phyloP scores from a whole-genome alignment of 2,113 vertebrate species.

The Melanotaenia duboulayi region DNA sequence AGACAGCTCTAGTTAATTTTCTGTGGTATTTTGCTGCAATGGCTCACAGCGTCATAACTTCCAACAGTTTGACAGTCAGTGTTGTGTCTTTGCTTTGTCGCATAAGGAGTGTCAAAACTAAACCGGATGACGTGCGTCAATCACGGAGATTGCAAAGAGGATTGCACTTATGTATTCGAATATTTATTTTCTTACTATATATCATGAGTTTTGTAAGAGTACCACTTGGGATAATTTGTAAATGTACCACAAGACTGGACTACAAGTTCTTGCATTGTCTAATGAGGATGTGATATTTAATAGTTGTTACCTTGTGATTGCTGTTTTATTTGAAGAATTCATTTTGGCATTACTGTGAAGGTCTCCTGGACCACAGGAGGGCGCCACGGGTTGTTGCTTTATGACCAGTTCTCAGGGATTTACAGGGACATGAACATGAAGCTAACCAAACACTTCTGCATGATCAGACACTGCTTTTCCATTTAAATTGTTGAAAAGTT shows the following conservation, averaged over 20 bases:
- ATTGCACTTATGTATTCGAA: constrained; percentile 64
- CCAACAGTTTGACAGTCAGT: constrained; percentile 45
- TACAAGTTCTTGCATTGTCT: constrained; percentile 19
- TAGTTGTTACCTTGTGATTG: constrained; percentile 48
- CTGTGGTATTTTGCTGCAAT: constrained; percentile 57
- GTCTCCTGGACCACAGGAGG: constrained; percentile 66
- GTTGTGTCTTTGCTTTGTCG: constrained; percentile 58
- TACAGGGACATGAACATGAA: constrained; percentile 71
- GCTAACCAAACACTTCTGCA: constrained; percentile 47
- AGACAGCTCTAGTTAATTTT: constrained; percentile 55
- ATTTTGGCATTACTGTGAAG: constrained; percentile 58
- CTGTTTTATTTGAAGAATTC: constrained; percentile 43
- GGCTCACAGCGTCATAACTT: constrained; percentile 50
- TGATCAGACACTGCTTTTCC: constrained; percentile 30
- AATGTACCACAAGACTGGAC: constrained; percentile 45
- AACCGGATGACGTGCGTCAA: constrained; percentile 31
- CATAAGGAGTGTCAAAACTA: constrained; percentile 24
- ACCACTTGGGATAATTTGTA: constrained; percentile 42
- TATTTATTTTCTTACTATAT: constrained; percentile 81
- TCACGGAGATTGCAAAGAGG: constrained; percentile 24
- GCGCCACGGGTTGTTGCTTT: constrained; percentile 54
- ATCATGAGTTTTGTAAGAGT: constrained; percentile 71
- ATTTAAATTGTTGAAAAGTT: constrained; percentile 6
- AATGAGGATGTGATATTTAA: constrained; percentile 32
- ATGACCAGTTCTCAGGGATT: constrained; percentile 80